Base-by-base conservation (phyloP, 1,140 invertebrate genomes). In the Eupeodes corollae region DNA sequence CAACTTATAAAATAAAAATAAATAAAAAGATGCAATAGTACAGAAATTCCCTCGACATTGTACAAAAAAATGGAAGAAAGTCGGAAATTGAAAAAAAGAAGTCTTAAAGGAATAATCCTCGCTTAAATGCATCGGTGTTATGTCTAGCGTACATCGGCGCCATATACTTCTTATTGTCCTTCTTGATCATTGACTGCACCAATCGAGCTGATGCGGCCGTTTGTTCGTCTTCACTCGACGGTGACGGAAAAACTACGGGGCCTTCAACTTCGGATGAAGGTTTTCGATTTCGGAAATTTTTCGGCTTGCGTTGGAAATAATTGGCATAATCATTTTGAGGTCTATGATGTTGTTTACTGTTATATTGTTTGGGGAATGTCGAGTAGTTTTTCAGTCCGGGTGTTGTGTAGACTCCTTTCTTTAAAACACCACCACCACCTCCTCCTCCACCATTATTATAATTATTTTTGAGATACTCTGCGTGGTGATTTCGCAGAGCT, bases 371-470 rank as follows among this genome's bases (percentile, higher is more conserved):
- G 1, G 46, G 49, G 21, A 46, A 33, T 3, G 55, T 53, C 3
- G 52, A 42, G 47, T 58, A 70, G 47, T 70, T 63, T 45, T 66
- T 67, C 16, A 70, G 50, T 1, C 67, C 68, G 1, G 66, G 66
- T n/a, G 68, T 69, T 46, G 55, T 68, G 47, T 55, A 60, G 1
- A 62, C 61, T 19, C 52, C 42, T 48, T 59, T 63, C 40, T 63
- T 63, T 35, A 57, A 3, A 26, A 26, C 8, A 26, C 21, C 21
- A 26, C 21, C 21, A 26, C 8, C 8, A 26, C 8, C 8, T 5
- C 21, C 21, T 5, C 21, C 21, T 5, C 8, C 8, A 26, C 8
- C 8, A 26, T 26, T 26, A 26, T 26, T 56, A 47, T 54, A 60
- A 47, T 61, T 61, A 26, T 26, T 26, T 26, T 26, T 26, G 8